Conservation (phyloP, 2,888 invertebrate genomes). For the Drosophila pegasa region DNA sequence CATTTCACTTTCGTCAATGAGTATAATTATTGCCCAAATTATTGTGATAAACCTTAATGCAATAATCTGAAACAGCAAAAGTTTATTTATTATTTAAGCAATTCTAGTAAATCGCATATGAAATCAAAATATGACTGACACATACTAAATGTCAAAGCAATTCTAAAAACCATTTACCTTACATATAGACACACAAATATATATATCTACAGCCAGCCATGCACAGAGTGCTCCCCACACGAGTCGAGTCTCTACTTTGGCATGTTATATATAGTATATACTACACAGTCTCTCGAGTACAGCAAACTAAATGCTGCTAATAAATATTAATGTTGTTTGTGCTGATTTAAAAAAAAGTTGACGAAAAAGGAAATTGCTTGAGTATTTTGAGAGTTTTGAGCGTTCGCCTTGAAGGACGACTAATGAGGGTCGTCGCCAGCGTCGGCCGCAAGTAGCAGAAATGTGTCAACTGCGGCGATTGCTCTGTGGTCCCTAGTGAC, state of each 20-base stretch:
- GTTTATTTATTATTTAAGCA: slow-evolving; percentile 1
- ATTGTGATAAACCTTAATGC: background rate
- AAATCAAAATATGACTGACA: background rate
- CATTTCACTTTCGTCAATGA: no score
- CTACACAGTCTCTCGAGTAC: background rate
- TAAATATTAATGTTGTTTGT: slow-evolving; percentile 67
- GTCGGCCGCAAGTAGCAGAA: slow-evolving; percentile 18
- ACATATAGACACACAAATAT: background rate
- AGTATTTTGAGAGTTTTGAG: slow-evolving; percentile 19
- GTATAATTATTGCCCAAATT: slow-evolving; percentile 1
- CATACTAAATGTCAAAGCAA: background rate
- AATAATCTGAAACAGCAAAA: background rate
- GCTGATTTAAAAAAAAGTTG: slow-evolving; percentile 19
- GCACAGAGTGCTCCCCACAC: background rate
- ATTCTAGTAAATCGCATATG: background rate
- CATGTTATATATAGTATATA: background rate
- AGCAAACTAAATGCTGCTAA: slow-evolving; percentile 31
- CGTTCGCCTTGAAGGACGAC: slow-evolving; percentile 14
- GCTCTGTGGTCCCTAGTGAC: slow-evolving; percentile 37
- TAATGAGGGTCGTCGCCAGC: slow-evolving; percentile 38
- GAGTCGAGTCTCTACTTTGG: background rate
- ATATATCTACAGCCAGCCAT: background rate
- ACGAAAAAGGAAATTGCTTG: slow-evolving; percentile 43
- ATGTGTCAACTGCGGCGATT: slow-evolving; percentile 39
- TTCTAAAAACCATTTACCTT: background rate